Base-by-base conservation (phyloP, 2,888 invertebrate species). In the Drosophila leonis region DNA sequence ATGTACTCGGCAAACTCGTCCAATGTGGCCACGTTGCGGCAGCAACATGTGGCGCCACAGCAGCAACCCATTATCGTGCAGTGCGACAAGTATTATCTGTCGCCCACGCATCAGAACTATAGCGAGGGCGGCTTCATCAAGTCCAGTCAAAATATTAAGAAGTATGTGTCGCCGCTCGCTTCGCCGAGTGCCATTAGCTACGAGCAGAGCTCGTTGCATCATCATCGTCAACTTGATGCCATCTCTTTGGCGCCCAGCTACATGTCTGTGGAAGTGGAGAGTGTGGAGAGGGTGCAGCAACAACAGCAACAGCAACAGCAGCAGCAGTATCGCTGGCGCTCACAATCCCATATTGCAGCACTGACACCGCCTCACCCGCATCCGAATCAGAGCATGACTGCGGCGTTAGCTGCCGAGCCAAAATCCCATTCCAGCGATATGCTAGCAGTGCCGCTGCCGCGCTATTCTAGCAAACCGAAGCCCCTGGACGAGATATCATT, bases 141-240 rank as follows among this genome's bases (percentile, higher is more conserved):
- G 71, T 92, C 92, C 69, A 92, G 92, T 80, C 93, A 92, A 60
- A 92, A 92, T 54, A 92, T 92, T n/a, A 92, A 92, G 64, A 91
- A 92, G 62, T 92, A 92, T 60, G 78, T 92, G 1, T 92, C 92
- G 10, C 92, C 92, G 0, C 69, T 90, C 13, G 83, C 85, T 10
- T 91, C 92, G 57, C 92, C 92, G 6, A 86, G 76, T 54, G 70
- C 78, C 46, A 56, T 78, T 8, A 87, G 82, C 63, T 87, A 85
- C 42, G 80, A 81, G 60, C 86, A 79, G 31, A 75, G 80, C 65
- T 72, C 74, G 44, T 15, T 77, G 67, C 65, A 75, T 39, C 71
- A 75, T 39, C 71, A 79, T 52, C 66, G 90, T 0, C 89, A 86
- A 20, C 46, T 91, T 42, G 91, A 91, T 72, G 82, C 87, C 35